Evolutionary conservation across 2,888 invertebrate genomes (phyloP), one percentile per base, ranked within the genome.

Genomic region (Sialis lutaria): DNA sequence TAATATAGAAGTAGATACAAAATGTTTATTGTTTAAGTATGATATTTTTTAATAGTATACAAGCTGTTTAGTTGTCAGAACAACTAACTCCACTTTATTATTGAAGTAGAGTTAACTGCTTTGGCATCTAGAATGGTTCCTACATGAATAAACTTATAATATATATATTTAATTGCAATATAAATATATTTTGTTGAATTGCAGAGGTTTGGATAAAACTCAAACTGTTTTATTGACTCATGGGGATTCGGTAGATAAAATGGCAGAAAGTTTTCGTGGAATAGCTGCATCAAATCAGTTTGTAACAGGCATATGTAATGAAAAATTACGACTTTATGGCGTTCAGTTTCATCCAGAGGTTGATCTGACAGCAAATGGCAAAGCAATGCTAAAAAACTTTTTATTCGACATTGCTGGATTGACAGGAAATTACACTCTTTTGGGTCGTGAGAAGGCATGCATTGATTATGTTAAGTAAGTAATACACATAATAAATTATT

Each of bases 301-400:
- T 61, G 76, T 90, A 54, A 83, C 89, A 8, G 96, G 87, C 48
- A 87, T 98, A 58, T 85, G 86, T 58, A 89, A 90, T 69, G 93
- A 95, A 60, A 84, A 86, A 61, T 72, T 83, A 64, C 77, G 85
- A 47, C 74, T 95, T 49, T 96, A 92, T 61, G 98, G 97, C 32
- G 86, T 98, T 51, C 98, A 98, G 70, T 98, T 98, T 68, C 98
- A 98, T 67, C 98, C 97, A 0, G 97, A 98, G 73, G 91, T 98
- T 54, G 96, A 97, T 64, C 77, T 98, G 57, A 93, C 96, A 1
- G 75, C 79, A 9, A 84, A 91, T 61, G 96, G 96, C 50, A 82
- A 82, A 65, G 74, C 78, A 59, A 97, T 99, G 80, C 68, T 98
- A 58, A 80, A 82, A 52, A 96, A 96, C 69, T 98, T 98, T 69